A percentile compares a stretch with the other conserved stretches of the same genome.
These are phyloP conservation scores for Myopa testacea DNA, from an alignment of 2,888 invertebrate species.

Conservation along the genomic window DNA sequence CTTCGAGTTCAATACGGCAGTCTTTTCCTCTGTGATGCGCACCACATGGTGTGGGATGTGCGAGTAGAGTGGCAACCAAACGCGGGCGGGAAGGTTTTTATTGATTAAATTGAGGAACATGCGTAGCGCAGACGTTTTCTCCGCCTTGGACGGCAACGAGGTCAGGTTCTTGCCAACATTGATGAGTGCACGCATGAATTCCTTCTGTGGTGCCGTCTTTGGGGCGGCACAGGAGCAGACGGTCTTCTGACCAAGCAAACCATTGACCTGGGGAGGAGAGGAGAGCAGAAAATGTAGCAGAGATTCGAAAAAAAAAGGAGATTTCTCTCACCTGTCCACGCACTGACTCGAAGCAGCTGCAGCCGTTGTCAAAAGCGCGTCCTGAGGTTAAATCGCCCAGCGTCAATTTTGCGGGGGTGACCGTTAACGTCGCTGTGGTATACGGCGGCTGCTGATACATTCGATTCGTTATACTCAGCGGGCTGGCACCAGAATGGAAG, in stretches of 20 bases:
- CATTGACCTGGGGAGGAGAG: constrained; percentile 73
- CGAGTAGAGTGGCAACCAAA: constrained; percentile 95
- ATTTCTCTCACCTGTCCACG: constrained; percentile 70
- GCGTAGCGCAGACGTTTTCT: constrained; percentile 90
- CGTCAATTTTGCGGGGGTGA: constrained; percentile 74
- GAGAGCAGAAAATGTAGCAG: not conserved
- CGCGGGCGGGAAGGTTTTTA: constrained; percentile 95
- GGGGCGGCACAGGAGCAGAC: constrained; percentile 86
- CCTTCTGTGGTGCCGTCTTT: constrained; percentile 83
- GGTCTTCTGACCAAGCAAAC: constrained; percentile 80
- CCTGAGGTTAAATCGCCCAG: constrained; percentile 94
- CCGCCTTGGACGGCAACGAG: constrained; percentile 87
- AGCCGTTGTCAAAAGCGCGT: constrained; percentile 96
- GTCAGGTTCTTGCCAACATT: constrained; percentile 86
- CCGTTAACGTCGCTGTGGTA: constrained; percentile 60
- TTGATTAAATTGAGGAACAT: constrained; percentile 95
- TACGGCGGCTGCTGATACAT: constrained; percentile 63
- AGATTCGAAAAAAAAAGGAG: not conserved
- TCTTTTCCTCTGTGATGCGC: constrained; percentile 95
- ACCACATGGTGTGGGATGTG: constrained; percentile 91
- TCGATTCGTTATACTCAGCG: constrained; percentile 59
- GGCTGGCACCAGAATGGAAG: constrained; percentile 50
- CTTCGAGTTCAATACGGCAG: constrained; percentile 98
- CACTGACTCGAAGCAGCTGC: constrained; percentile 89
- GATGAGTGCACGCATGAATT: constrained; percentile 89